A percentile compares a stretch with the other conserved stretches of the same genome.
These are phyloP conservation scores for Flexamia atlantica DNA, from an alignment of 2,888 invertebrate genomes.

Conservation along the genomic window DNA sequence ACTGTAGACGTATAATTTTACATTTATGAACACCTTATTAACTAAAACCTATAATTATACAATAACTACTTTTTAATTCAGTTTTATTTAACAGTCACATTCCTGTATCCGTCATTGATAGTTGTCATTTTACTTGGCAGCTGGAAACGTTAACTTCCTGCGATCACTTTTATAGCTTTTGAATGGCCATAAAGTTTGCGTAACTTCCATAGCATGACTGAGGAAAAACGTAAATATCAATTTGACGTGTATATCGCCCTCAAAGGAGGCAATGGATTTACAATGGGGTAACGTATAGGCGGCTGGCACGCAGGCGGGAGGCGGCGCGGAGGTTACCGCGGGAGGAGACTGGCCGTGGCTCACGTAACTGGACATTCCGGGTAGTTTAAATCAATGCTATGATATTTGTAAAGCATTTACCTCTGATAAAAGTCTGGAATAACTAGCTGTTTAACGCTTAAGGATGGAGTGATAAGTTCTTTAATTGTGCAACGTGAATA, in stretches of 20 bases:
- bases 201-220: slow-evolving; percentile 15
- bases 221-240: slow-evolving; percentile 55
- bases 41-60: too few relatives aligned
- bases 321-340: neutral
- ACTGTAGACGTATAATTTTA: too few relatives aligned
- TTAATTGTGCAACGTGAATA: too few relatives aligned
- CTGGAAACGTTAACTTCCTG: neutral
- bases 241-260: slow-evolving; percentile 46
- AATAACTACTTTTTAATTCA: too few relatives aligned
- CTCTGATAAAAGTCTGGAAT: too few relatives aligned
- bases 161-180: slow-evolving; percentile 5
- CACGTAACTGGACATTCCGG: neutral
- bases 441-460: too few relatives aligned
- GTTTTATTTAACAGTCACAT: too few relatives aligned
- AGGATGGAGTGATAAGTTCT: too few relatives aligned
- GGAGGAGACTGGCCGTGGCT: neutral
- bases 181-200: slow-evolving; percentile 11
- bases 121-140: neutral
- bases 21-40: too few relatives aligned
- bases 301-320: slow-evolving; percentile 2
- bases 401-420: too few relatives aligned
- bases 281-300: slow-evolving; percentile 17
- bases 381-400: too few relatives aligned
- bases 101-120: neutral
- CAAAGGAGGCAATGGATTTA: slow-evolving; percentile 41